phyloP scores from a whole-genome alignment of 2,113 vertebrate species.

The Mus musculus region DNA sequence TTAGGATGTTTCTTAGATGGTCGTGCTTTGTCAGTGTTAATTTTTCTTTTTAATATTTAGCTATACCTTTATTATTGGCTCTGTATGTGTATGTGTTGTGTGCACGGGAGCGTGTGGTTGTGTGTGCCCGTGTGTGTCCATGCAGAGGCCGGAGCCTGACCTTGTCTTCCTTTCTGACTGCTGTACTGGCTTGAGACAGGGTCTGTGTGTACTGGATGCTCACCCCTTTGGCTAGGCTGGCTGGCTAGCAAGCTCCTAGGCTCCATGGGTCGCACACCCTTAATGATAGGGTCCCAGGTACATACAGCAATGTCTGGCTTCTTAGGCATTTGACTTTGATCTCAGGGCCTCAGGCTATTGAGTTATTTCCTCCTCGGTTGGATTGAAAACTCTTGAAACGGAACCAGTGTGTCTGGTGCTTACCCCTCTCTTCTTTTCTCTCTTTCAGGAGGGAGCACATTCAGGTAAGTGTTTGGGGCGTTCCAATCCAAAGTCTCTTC shows the following conservation, averaged over 20 bases:
- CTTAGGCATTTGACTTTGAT: background rate
- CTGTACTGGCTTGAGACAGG: background rate
- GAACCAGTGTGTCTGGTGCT: background rate
- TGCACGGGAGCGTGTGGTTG: background rate
- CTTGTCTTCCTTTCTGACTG: too few relatives aligned
- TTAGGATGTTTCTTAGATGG: background rate
- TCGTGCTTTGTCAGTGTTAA: background rate
- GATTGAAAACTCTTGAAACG: conserved; percentile 8
- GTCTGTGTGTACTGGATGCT: background rate
- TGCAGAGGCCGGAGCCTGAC: background rate
- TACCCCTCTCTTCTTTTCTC: conserved; percentile 59
- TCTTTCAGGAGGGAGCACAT: conserved; percentile 69
- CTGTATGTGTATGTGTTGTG: background rate
- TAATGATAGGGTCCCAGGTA: background rate
- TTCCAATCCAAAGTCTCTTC: background rate
- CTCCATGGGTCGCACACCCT: too few relatives aligned
- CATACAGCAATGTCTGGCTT: background rate
- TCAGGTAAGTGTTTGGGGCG: conserved; percentile 83
- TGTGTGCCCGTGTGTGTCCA: too few relatives aligned
- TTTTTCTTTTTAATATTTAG: background rate
- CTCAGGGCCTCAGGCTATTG: background rate
- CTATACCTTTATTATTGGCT: too few relatives aligned
- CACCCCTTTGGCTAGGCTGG: background rate
- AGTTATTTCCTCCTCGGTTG: background rate
- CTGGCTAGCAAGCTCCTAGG: background rate